Evolutionary conservation across 2,888 invertebrate species (phyloP), one percentile per base, ranked within the genome.

Genomic region (Crepidodera aurea): DNA sequence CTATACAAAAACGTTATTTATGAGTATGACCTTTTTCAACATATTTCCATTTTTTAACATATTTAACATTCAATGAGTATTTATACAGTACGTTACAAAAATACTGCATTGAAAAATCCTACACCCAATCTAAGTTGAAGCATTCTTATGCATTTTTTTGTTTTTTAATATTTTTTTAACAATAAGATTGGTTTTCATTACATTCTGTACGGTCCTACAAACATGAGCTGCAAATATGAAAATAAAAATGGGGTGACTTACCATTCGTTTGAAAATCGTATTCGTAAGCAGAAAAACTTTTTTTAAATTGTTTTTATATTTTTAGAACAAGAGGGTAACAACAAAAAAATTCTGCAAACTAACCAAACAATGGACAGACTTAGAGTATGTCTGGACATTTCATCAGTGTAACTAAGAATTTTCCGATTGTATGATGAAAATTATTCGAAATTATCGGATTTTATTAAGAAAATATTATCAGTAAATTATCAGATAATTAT

Each of bases 81-180:
- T 15, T 15, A 10, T 29, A 37, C 34, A 22, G 15, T 39, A 39
- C 51, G 40, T 40, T 53, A 53, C 42, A 40, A 53, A 53, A 53
- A 53, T 50, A 50, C 50, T 50, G 50, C 50, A 29, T 50, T 10
- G 2, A 40, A 29, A 50, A 32, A 46, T 10, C 25, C 53, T 53
- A 53, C 53, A 42, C 18, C 27, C 40, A 34, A 22, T 40, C 53
- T 42, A 53, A 27, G 12, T 40, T 13, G 18, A 53, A 53, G 40
- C 53, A 27, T 29, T 53, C 51, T 34, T 51, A 51, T 16, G 32
- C 50, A 50, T 6, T 37, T 51, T 51, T 51, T 51, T 51, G 34
- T 18, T 32, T 22, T 22, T 22, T 34, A 34, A 13, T 34, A 8
- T 34, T 13, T 13, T 51, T 13, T 53, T 16, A 40, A 53, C 12